Evolutionary conservation across 2,113 vertebrate species (phyloP).

Genomic region (Periophthalmodon schlosseri): DNA sequence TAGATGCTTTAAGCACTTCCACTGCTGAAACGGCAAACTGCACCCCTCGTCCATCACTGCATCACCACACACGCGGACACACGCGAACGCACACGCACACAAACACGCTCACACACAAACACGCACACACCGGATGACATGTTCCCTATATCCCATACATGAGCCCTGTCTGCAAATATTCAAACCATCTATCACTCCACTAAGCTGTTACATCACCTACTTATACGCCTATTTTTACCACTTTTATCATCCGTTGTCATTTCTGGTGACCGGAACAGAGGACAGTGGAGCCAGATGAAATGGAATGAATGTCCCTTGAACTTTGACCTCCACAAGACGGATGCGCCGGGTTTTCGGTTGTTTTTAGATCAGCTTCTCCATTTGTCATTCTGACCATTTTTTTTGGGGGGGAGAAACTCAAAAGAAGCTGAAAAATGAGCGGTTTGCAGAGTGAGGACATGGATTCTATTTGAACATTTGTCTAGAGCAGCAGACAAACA

Average conservation of each 20-base stretch:
- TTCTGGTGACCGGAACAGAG: conserved; percentile 32
- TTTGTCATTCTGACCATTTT: conserved; percentile 36
- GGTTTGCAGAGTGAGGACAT: not conserved
- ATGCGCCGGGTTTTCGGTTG: conserved; percentile 26
- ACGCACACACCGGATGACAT: conserved; percentile 19
- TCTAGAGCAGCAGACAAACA: too few species aligned
- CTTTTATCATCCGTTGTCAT: conserved; percentile 22
- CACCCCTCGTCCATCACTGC: conserved; percentile 56
- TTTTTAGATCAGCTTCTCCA: conserved; percentile 29
- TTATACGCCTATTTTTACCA: conserved; percentile 16
- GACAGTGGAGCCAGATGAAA: conserved; percentile 20
- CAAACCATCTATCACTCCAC: conserved; percentile 47
- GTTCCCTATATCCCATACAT: conserved; percentile 17
- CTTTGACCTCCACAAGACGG: conserved; percentile 47
- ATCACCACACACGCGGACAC: conserved; percentile 3
- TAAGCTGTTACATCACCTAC: conserved; percentile 29
- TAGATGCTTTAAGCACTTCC: conserved; percentile 61
- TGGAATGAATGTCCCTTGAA: conserved; percentile 30
- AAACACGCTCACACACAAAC: not conserved
- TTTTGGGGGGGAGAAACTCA: not conserved
- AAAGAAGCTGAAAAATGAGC: conserved; percentile 1
- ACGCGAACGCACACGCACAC: not conserved
- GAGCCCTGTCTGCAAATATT: conserved; percentile 11
- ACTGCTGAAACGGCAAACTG: conserved; percentile 69
- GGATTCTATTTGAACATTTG: too few species aligned